Base-by-base conservation (phyloP, 2,888 invertebrate species). In the Tanytarsus gracilentus region DNA sequence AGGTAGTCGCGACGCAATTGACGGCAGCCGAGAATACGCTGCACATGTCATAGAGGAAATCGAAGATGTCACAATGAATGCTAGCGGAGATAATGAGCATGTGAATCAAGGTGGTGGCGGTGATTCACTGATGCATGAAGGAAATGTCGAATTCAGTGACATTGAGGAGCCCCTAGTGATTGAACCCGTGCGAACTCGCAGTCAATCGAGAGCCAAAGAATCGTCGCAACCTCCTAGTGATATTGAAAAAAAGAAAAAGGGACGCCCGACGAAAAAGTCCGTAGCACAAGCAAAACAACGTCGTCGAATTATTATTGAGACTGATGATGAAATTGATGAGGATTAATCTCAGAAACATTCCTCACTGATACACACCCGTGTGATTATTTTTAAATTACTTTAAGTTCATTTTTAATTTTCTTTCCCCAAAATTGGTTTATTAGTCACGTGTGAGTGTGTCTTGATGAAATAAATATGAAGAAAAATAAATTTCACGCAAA, bases 141-240 rank as follows among this genome's bases (percentile, higher is more conserved):
- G 33, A 16, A 14, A 16, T 26, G 30, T 36, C n/a, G 58, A 58
- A 44, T 58, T 58, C 29, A 58, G 58, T 7, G 58, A 58, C 30
- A 29, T 30, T 27, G 58, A 58, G 7, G 27, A 18, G 4, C 26
- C 44, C 11, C 44, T n/a, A n/a, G 18, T 8, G 14, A 44, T 23
- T 44, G 21, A 23, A 44, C 7, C 40, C n/a, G n/a, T n/a, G n/a
- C 14, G 51, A 48, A 58, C 56, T 26, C 44, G 58, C 1, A 58
- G 58, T 48, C 58, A 58, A 8, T 58, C 58, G 21, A 27, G 58
- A 58, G 29, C 39, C 11, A 58, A 58, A 26, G 58, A 58, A 14
- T 29, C 27, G 11, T 48, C 48, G 7, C 1, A 30, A 16, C 48
- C 58, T 9, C 58, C 58, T 6, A n/a, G n/a, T n/a, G n/a, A n/a